Evolutionary conservation across 2,797 vertebrate genomes (phyloP).

Genomic region (Eidolon dupreanum): DNA sequence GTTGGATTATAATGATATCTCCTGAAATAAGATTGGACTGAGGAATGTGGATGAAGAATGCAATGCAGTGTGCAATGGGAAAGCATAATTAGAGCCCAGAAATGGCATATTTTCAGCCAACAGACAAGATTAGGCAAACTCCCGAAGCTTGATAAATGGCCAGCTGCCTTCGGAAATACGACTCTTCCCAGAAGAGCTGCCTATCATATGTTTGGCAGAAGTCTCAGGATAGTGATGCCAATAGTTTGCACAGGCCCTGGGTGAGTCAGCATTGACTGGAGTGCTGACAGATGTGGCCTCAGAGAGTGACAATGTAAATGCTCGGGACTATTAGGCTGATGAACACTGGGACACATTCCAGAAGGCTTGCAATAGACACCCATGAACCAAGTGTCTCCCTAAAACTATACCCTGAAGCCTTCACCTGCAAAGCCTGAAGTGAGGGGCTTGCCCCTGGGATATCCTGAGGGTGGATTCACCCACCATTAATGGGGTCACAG

Average conservation of each 20-base stretch:
- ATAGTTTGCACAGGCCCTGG: not conserved
- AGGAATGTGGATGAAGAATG: not conserved
- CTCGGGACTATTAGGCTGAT: not conserved
- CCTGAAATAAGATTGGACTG: not conserved
- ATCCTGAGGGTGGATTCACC: not conserved
- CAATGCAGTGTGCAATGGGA: not conserved
- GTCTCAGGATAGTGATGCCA: not conserved
- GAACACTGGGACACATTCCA: not conserved
- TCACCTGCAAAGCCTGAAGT: not conserved
- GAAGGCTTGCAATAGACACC: not conserved
- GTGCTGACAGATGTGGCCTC: not conserved
- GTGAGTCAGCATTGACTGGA: not conserved
- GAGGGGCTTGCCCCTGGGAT: not conserved
- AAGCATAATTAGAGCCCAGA: not conserved
- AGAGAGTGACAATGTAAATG: not conserved
- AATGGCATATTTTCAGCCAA: not conserved
- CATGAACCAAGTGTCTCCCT: not conserved
- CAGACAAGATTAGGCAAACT: conserved; percentile 23
- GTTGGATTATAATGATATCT: not conserved
- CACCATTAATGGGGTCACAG: not conserved
- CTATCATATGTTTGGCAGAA: not conserved
- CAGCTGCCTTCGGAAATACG: not conserved
- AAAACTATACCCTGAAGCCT: not conserved
- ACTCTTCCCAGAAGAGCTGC: conserved; percentile 49
- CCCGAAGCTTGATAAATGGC: not conserved